A percentile compares a stretch with the other conserved stretches of the same genome.
Conservation (phyloP, 92 coral and sea anemone genomes). For the Hydrozoanthus gracilis region DNA sequence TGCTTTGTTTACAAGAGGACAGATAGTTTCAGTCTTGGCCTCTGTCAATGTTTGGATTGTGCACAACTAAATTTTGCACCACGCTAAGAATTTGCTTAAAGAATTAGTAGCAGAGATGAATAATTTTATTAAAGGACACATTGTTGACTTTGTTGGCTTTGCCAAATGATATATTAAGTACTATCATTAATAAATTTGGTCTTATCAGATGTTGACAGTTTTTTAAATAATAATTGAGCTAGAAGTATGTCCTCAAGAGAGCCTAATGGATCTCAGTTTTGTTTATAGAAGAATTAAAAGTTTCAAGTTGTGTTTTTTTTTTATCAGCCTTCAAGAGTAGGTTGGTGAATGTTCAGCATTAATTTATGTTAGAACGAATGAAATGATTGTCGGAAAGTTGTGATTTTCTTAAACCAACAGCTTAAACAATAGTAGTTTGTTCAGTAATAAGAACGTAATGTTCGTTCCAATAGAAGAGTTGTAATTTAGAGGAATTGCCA, state of each 20-base stretch:
- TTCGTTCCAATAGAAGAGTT: not conserved
- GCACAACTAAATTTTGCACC: not conserved
- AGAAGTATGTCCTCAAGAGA: not conserved
- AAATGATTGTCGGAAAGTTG: too few relatives aligned
- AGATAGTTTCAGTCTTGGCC: not conserved
- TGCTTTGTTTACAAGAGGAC: slow-evolving; percentile 8
- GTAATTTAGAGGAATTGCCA: not conserved
- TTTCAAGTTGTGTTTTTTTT: not conserved
- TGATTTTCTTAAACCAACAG: too few relatives aligned
- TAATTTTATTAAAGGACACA: not conserved
- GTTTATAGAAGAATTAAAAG: not conserved
- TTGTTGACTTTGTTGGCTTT: not conserved
- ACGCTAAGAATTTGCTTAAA: not conserved
- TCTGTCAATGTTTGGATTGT: not conserved
- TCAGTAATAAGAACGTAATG: not conserved
- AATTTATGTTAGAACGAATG: not conserved
- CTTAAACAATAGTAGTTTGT: not conserved
- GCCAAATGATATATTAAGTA: too few relatives aligned
- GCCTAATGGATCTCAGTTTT: not conserved
- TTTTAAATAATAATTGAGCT: not conserved
- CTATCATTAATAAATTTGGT: not conserved
- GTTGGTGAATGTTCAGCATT: not conserved
- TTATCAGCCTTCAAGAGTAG: not conserved
- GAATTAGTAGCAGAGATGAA: slow-evolving; percentile 10
- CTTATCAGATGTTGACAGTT: slow-evolving; percentile 9